Percentiles rank a stretch among this genome's conserved stretches.
Conservation (phyloP, 2,797 vertebrate genomes). For the Myotis vivesi region DNA sequence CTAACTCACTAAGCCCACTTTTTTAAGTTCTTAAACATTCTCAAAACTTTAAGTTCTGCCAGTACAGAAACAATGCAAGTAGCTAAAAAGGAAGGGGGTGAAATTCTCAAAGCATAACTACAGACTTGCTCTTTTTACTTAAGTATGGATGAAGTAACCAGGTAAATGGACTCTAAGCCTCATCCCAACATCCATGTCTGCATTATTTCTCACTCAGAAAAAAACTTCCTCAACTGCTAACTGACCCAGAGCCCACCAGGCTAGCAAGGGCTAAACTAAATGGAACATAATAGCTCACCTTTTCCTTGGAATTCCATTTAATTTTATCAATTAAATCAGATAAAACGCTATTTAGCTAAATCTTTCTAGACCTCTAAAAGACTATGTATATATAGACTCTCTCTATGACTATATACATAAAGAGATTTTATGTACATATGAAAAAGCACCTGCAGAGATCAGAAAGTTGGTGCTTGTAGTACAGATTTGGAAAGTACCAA, state of each 20-base stretch:
- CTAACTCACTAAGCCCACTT: neutral
- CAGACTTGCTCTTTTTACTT: conserved; percentile 18
- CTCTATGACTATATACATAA: neutral
- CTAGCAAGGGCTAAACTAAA: neutral
- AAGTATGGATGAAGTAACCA: neutral
- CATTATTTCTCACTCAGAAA: neutral
- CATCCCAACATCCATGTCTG: neutral
- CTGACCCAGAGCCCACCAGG: neutral
- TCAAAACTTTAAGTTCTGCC: neutral
- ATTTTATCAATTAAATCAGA: neutral
- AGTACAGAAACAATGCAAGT: neutral
- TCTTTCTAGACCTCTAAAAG: neutral
- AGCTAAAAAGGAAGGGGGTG: neutral
- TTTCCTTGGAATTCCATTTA: conserved; percentile 21
- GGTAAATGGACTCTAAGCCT: neutral
- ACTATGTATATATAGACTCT: neutral
- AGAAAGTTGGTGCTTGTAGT: neutral
- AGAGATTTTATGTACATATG: neutral
- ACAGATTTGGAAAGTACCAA: neutral
- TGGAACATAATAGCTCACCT: neutral
- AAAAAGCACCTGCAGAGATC: neutral
- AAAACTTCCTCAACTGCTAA: neutral
- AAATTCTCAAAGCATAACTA: neutral
- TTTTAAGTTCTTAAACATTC: neutral
- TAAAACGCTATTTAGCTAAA: conserved; percentile 5